Evolutionary conservation across 2,113 vertebrate species (phyloP).

Genomic region (Thunnus thynnus): DNA sequence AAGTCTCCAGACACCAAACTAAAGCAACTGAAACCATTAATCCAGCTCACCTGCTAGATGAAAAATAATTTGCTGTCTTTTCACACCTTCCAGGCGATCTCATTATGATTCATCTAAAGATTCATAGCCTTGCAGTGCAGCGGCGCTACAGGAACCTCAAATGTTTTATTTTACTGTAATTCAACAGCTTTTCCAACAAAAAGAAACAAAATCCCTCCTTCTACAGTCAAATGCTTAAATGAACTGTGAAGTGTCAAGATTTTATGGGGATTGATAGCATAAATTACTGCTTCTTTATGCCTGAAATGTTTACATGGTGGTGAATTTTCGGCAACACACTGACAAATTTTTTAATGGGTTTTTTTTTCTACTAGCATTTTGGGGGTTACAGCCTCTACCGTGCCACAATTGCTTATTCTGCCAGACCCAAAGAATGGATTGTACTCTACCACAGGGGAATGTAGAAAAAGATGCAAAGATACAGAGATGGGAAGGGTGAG

Average conservation of each 20-base stretch:
- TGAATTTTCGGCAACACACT: not conserved
- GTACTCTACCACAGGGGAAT: slow-evolving; percentile 4
- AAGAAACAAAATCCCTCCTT: not conserved
- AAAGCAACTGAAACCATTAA: slow-evolving; percentile 44
- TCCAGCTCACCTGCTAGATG: slow-evolving; percentile 36
- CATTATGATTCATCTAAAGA: slow-evolving; percentile 21
- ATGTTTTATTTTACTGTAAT: slow-evolving; percentile 15
- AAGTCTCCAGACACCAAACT: slow-evolving; percentile 19
- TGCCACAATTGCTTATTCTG: slow-evolving; percentile 22
- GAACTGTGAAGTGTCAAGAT: not conserved
- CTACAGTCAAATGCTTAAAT: not conserved
- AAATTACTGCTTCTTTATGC: not conserved
- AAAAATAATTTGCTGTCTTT: slow-evolving; percentile 31
- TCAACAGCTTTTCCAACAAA: not conserved
- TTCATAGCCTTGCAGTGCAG: not conserved
- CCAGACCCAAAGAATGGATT: slow-evolving; percentile 7
- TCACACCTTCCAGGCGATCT: not conserved
- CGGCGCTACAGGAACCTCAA: slow-evolving; percentile 8
- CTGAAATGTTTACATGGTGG: not conserved
- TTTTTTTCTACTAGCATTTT: not conserved
- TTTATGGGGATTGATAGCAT: not conserved
- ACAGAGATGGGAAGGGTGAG: slow-evolving; percentile 2
- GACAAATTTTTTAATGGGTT: slow-evolving; percentile 12
- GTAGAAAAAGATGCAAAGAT: not conserved
- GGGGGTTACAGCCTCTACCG: slow-evolving; percentile 2